A percentile compares a stretch with the other conserved stretches of the same genome.
Conservation (phyloP, 2,888 invertebrate genomes). For the Nemapogon koenigi region DNA sequence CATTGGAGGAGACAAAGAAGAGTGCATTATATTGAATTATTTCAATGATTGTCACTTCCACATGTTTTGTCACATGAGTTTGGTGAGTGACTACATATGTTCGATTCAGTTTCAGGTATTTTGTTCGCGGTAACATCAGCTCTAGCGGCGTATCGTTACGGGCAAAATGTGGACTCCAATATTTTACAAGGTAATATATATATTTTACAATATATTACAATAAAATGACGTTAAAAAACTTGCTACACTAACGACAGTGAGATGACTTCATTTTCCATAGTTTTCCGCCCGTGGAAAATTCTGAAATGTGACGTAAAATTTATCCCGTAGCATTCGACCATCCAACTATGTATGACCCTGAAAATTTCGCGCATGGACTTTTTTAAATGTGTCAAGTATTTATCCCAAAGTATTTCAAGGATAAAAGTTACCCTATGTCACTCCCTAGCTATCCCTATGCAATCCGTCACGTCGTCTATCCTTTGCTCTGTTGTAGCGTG, state of each 20-base stretch:
- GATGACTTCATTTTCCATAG: neutral
- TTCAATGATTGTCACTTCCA: too few relatives aligned
- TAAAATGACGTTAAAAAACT: neutral
- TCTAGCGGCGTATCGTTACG: conserved; percentile 71
- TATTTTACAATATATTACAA: conserved; percentile 1
- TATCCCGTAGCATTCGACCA: neutral
- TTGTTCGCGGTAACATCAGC: conserved; percentile 71
- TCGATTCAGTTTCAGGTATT: conserved; percentile 61
- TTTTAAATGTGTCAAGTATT: too few relatives aligned
- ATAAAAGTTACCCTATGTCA: too few relatives aligned
- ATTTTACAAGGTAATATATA: conserved; percentile 69
- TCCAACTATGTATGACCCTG: neutral
- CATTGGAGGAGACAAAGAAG: too few relatives aligned
- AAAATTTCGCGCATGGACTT: too few relatives aligned
- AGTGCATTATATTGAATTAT: too few relatives aligned
- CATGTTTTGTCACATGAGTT: too few relatives aligned
- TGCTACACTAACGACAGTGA: neutral
- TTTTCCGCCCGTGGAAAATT: neutral
- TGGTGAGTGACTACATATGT: too few relatives aligned
- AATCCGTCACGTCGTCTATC: too few relatives aligned
- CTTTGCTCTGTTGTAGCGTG: too few relatives aligned
- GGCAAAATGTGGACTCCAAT: conserved; percentile 67
- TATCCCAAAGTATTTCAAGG: too few relatives aligned
- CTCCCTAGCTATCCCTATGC: too few relatives aligned
- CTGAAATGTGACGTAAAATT: neutral